phyloP scores from a whole-genome alignment of 2,888 invertebrate genomes.

The Oligia latruncula region DNA sequence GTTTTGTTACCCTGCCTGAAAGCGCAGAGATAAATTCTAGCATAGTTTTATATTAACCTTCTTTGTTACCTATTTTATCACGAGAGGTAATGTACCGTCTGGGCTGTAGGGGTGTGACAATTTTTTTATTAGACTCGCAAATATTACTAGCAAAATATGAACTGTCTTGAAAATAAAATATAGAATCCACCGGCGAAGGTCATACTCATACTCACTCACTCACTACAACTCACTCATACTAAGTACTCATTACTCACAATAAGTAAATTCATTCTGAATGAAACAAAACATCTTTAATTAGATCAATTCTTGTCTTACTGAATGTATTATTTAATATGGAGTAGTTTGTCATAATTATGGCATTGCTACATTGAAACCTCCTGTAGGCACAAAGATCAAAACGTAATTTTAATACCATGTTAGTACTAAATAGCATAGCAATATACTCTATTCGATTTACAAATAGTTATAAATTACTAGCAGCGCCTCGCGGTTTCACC shows the following conservation, averaged over 20 bases:
- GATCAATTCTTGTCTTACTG: neutral
- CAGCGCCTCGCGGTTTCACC: no score
- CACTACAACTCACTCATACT: no score
- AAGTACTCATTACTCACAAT: no score
- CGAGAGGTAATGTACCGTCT: neutral
- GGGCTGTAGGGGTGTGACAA: neutral
- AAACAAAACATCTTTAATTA: neutral
- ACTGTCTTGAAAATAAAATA: neutral
- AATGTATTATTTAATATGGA: neutral
- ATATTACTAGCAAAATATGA: neutral
- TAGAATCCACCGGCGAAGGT: neutral
- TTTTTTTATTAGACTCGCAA: neutral
- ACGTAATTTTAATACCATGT: neutral
- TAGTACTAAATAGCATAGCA: neutral
- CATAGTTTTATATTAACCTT: constrained; percentile 21
- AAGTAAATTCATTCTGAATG: no score
- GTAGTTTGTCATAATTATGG: neutral
- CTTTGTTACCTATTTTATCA: constrained; percentile 4
- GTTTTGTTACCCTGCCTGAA: neutral
- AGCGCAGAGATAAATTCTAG: constrained; percentile 6
- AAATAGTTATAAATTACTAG: neutral
- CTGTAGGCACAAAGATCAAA: neutral
- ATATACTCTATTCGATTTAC: neutral
- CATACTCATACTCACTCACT: no score
- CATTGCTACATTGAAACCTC: neutral